These are phyloP conservation scores for Melieria omissa DNA, from an alignment of 2,888 invertebrate genomes.

Conservation along the genomic window DNA sequence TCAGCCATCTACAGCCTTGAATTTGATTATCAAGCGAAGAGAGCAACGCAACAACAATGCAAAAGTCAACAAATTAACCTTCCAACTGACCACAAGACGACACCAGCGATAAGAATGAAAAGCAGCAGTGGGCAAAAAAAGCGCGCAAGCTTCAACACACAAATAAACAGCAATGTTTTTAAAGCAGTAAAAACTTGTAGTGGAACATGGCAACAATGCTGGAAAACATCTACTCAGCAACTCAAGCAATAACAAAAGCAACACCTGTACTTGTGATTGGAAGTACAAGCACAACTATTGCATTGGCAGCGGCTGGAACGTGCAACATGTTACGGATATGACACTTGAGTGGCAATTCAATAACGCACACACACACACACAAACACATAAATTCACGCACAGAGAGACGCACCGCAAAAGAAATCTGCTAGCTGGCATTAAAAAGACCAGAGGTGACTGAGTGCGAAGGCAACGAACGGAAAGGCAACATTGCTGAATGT, in stretches of 20 bases:
- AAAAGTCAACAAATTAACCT: slow-evolving; percentile 3
- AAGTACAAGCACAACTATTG: background rate
- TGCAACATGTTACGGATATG: slow-evolving; percentile 42
- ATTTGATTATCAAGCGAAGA: background rate
- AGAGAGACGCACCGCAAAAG: background rate
- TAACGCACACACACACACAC: background rate
- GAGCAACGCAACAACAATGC: background rate
- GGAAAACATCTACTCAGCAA: background rate
- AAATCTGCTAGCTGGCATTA: background rate
- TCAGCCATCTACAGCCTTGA: background rate
- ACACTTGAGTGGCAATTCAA: slow-evolving; percentile 44
- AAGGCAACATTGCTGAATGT: background rate
- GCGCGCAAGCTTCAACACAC: background rate
- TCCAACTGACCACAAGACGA: slow-evolving; percentile 1
- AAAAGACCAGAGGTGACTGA: background rate
- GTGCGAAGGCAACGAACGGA: background rate
- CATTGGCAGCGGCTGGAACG: background rate
- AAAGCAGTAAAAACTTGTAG: background rate
- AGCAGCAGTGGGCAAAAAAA: background rate
- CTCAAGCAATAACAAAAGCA: background rate
- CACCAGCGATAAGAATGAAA: slow-evolving; percentile 1
- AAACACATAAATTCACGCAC: background rate
- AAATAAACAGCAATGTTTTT: background rate
- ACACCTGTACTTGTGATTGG: background rate
- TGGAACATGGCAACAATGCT: background rate